A percentile compares a stretch with the other conserved stretches of the same genome.
phyloP scores from a whole-genome alignment of 2,113 vertebrate genomes.

The Calyptommatus sinebrachiatus region DNA sequence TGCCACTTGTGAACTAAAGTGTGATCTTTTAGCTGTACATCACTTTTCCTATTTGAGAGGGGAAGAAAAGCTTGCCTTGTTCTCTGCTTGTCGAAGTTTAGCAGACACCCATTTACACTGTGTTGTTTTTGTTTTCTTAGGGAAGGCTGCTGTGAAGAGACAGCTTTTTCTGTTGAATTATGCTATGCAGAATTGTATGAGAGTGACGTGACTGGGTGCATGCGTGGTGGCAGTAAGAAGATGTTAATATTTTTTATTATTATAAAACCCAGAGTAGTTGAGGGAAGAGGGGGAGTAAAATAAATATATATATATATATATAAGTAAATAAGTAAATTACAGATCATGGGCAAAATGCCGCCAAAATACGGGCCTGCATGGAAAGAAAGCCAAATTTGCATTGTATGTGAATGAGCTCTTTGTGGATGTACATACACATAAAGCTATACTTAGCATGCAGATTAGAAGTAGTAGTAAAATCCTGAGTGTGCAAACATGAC shows the following conservation, averaged over 20 bases:
- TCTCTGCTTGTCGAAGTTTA: slow-evolving; percentile 3
- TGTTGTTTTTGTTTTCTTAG: slow-evolving; percentile 1
- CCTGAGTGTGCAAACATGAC: no score
- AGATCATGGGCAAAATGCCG: no score
- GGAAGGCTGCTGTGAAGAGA: slow-evolving; percentile 7
- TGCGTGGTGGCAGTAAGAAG: background rate
- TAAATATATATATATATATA: no score
- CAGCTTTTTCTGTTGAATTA: background rate
- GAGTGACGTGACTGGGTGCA: background rate
- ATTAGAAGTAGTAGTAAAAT: no score
- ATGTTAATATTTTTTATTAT: no score
- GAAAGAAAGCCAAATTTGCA: accelerated
- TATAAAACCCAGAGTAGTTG: no score
- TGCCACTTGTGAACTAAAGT: background rate
- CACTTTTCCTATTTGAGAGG: background rate
- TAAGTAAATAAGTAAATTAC: no score
- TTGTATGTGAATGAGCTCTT: accelerated
- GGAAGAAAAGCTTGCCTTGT: slow-evolving; percentile 7
- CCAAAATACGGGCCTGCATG: accelerated
- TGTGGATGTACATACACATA: background rate
- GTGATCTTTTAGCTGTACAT: background rate
- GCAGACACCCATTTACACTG: accelerated
- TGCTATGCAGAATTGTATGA: background rate
- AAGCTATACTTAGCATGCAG: background rate
- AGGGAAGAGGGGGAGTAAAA: no score